These are phyloP conservation scores for Anastrepha obliqua DNA, from an alignment of 1,140 invertebrate species.

Conservation along the genomic window DNA sequence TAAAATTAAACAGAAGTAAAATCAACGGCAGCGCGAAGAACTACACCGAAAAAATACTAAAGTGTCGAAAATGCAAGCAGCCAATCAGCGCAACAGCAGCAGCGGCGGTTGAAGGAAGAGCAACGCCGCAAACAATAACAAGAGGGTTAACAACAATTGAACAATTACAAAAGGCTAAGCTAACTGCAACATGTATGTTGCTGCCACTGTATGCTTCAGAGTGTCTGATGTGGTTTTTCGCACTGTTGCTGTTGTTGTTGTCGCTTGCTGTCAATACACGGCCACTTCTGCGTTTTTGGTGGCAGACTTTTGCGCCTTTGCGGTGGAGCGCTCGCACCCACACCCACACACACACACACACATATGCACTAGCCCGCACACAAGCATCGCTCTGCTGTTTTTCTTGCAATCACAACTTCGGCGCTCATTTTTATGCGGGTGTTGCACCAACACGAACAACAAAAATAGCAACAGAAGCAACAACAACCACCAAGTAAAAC, in stretches of 20 bases:
- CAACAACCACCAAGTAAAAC: neutral
- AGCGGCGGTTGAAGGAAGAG: neutral
- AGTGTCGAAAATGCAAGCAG: neutral
- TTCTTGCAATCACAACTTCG: neutral
- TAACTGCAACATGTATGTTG: neutral
- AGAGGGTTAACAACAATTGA: neutral
- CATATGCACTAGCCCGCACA: no score
- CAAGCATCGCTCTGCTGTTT: neutral
- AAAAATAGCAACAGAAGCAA: neutral
- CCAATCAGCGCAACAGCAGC: neutral
- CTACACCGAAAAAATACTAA: neutral
- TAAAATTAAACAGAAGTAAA: no score
- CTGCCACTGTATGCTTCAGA: neutral
- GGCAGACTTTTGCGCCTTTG: constrained; percentile 20
- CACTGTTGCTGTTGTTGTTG: neutral
- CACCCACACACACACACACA: neutral
- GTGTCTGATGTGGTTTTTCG: neutral
- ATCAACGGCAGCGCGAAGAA: no score
- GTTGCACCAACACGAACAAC: neutral
- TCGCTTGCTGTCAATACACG: neutral
- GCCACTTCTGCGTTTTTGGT: constrained; percentile 1
- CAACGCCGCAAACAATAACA: neutral
- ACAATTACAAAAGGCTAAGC: neutral
- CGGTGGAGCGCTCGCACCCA: neutral
- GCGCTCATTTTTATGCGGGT: neutral